Conservation (phyloP, 2,113 vertebrate species). For the Ceyx melanurus region DNA sequence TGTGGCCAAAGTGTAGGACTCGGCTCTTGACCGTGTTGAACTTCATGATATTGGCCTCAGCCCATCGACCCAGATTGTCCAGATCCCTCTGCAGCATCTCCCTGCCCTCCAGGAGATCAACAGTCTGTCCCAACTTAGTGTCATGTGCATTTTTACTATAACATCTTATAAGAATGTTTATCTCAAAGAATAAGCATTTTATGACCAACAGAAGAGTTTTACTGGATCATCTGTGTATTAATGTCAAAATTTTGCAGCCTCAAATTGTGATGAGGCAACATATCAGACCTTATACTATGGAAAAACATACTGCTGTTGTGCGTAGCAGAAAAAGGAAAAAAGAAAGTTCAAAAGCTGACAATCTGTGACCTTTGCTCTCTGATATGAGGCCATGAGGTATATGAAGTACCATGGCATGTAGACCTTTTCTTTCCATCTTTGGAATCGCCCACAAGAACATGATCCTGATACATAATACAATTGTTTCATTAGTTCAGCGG, state of each 20-base stretch:
- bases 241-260: not conserved
- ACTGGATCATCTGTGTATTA: not conserved
- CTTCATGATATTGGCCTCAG: too few species aligned
- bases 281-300: not conserved
- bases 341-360: not conserved
- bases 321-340: not conserved
- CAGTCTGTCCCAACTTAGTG: too few species aligned
- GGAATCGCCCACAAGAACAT: not conserved
- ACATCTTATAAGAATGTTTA: not conserved
- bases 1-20: too few species aligned
- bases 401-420: not conserved
- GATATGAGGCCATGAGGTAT: not conserved
- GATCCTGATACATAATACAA: not conserved
- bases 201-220: not conserved
- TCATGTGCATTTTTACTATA: not conserved
- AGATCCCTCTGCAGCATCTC: too few species aligned
- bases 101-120: too few species aligned
- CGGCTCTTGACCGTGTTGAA: too few species aligned
- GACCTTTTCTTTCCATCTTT: not conserved
- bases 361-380: not conserved
- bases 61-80: too few species aligned
- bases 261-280: not conserved
- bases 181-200: not conserved
- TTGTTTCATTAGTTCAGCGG: not conserved
- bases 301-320: not conserved